These are phyloP conservation scores for Germaria angustata DNA, from an alignment of 2,888 invertebrate genomes.

Conservation along the genomic window DNA sequence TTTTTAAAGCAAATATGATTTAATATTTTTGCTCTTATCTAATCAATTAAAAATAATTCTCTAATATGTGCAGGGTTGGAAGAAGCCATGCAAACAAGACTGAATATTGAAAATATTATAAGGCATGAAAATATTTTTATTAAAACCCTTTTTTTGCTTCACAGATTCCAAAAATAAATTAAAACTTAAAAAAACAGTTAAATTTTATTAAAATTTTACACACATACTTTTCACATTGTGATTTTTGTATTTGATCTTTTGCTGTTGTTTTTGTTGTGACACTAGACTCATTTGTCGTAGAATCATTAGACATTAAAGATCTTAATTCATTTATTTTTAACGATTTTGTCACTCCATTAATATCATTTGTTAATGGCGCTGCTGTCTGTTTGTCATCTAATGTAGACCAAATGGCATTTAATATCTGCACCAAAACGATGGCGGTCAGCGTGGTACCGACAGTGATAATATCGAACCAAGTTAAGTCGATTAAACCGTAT, in stretches of 20 bases:
- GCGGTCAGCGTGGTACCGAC: constrained; percentile 70
- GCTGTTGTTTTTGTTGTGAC: constrained; percentile 34
- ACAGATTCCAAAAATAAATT: constrained; percentile 41
- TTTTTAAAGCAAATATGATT: background rate
- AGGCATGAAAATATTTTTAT: background rate
- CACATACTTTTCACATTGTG: constrained; percentile 74
- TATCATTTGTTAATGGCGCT: background rate
- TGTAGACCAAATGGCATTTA: constrained; percentile 71
- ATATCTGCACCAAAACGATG: constrained; percentile 71
- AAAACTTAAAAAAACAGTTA: background rate
- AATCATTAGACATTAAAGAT: constrained; percentile 47
- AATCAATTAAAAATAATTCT: background rate
- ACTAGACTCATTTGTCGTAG: constrained; percentile 35
- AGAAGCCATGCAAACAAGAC: background rate
- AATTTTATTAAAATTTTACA: constrained; percentile 32
- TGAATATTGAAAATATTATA: background rate
- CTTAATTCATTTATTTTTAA: constrained; percentile 62
- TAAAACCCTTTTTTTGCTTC: background rate
- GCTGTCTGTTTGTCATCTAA: constrained; percentile 21
- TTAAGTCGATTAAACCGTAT: constrained; percentile 70
- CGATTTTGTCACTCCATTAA: constrained; percentile 56
- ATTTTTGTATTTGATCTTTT: constrained; percentile 72
- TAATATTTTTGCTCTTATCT: background rate
- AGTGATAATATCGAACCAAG: constrained; percentile 75
- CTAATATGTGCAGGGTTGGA: too few relatives aligned